A percentile compares a stretch with the other conserved stretches of the same genome.
Conservation (phyloP, 1,140 invertebrate species). For the Pectinophora gossypiella region DNA sequence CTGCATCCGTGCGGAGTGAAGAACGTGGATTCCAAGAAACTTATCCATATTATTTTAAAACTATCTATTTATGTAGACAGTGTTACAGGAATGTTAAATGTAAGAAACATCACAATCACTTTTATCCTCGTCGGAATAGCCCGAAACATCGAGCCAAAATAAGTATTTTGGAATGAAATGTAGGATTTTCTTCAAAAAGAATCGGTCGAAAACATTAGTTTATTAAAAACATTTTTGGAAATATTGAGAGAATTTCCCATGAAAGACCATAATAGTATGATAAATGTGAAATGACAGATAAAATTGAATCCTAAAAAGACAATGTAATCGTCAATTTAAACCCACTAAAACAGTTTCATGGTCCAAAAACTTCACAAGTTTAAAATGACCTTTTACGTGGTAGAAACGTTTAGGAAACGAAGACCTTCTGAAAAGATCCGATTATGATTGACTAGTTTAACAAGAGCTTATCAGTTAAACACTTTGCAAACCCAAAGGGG, state of each 20-base stretch:
- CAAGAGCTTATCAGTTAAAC: background rate
- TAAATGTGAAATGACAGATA: background rate
- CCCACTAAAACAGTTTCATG: slow-evolving; percentile 45
- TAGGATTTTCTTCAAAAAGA: too few species aligned
- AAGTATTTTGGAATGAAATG: too few species aligned
- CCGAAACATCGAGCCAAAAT: too few species aligned
- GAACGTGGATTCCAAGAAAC: too few species aligned
- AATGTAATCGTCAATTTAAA: slow-evolving; percentile 39
- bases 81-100: too few species aligned
- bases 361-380: slow-evolving; percentile 37
- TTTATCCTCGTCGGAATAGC: too few species aligned
- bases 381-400: slow-evolving; percentile 15
- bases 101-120: too few species aligned
- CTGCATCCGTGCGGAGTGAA: background rate
- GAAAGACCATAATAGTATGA: background rate
- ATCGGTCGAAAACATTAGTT: too few species aligned
- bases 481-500: background rate
- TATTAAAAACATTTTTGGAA: too few species aligned
- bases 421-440: background rate
- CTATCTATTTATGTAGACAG: too few species aligned
- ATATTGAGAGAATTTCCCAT: background rate
- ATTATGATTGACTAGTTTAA: background rate
- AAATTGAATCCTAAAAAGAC: background rate
- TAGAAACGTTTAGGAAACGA: slow-evolving; percentile 15
- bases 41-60: too few species aligned